phyloP scores from a whole-genome alignment of 2,888 invertebrate species.

The Temnothorax ravouxi region DNA sequence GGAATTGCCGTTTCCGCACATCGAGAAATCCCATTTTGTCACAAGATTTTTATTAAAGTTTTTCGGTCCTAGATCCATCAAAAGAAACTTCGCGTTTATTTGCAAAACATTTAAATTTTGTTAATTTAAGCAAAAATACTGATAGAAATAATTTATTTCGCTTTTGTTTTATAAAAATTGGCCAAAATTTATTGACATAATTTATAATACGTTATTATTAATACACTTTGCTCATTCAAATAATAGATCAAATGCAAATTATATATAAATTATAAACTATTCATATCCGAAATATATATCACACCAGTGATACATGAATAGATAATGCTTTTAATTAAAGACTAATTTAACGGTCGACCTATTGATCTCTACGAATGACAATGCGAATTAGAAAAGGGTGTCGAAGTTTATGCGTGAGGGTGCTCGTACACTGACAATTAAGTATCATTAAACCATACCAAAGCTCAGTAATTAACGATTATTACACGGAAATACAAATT shows the following conservation, averaged over 20 bases:
- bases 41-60: background rate
- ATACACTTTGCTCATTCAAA: background rate
- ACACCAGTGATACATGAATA: background rate
- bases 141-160: background rate
- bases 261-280: background rate
- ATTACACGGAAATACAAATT: constrained; percentile 13
- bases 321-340: constrained; percentile 67
- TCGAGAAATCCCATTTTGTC: background rate
- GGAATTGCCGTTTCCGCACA: background rate
- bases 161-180: background rate
- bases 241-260: background rate
- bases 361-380: constrained; percentile 57
- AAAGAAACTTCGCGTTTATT: background rate
- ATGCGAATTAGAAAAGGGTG: constrained; percentile 60
- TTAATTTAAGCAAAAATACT: background rate
- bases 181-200: background rate
- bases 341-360: constrained; percentile 58
- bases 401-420: constrained; percentile 45
- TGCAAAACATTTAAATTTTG: background rate
- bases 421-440: constrained; percentile 50
- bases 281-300: constrained; percentile 12
- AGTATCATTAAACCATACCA: constrained; percentile 47
- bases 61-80: background rate
- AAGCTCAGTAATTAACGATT: constrained; percentile 42
- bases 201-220: background rate